Percentiles rank a stretch among this genome's conserved stretches.
Evolutionary conservation across 1,140 invertebrate species (phyloP).

Genomic region (Mercenaria mercenaria): DNA sequence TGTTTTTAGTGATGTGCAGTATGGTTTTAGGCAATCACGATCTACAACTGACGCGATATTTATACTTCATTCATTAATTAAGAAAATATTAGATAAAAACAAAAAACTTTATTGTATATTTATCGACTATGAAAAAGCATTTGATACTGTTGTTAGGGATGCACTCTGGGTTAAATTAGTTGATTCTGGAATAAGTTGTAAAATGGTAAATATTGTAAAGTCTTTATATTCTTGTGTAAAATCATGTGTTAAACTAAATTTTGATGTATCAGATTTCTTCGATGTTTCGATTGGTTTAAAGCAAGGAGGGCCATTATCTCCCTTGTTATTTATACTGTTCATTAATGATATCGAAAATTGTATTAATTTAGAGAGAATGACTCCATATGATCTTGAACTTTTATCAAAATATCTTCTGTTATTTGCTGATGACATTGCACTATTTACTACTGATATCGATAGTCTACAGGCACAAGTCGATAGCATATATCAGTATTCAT

Average conservation of each 20-base stretch:
- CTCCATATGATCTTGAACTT: neutral
- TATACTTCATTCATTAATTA: slow-evolving; percentile 11
- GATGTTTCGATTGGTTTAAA: neutral
- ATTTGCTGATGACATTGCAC: slow-evolving; percentile 37
- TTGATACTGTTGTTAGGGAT: slow-evolving; percentile 5
- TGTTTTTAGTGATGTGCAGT: neutral
- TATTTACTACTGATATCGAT: neutral
- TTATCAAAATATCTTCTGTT: neutral
- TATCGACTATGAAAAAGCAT: neutral
- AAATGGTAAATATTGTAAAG: neutral
- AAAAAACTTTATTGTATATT: neutral
- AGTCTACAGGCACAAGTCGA: slow-evolving; percentile 14
- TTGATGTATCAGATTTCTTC: slow-evolving; percentile 1
- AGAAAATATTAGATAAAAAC: neutral
- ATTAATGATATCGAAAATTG: neutral
- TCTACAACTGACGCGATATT: slow-evolving; percentile 10
- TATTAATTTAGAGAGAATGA: too few relatives aligned
- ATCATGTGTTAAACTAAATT: neutral
- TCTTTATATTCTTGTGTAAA: neutral
- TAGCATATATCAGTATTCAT: neutral
- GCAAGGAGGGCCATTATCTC: neutral
- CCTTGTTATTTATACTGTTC: neutral
- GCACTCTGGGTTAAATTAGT: slow-evolving; percentile 16
- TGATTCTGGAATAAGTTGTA: neutral
- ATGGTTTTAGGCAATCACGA: too few relatives aligned